Evolutionary conservation across 2,888 invertebrate species (phyloP).

Genomic region (Oligia strigilis): DNA sequence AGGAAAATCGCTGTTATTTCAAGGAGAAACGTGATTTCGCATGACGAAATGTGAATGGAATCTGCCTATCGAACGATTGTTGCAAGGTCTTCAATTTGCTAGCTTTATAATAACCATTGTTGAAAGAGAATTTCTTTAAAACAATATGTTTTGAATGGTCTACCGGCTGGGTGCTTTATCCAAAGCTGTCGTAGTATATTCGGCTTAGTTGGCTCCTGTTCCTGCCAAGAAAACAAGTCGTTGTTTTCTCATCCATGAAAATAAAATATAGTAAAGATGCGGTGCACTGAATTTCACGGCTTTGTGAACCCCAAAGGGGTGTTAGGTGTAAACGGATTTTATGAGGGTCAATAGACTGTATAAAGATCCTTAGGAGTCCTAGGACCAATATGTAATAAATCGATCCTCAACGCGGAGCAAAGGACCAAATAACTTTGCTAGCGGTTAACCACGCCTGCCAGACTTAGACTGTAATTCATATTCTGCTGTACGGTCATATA

Average conservation of each 20-base stretch:
- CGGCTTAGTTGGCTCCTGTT: conserved; percentile 25
- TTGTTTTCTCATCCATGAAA: conserved; percentile 50
- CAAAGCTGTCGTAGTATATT: conserved; percentile 35
- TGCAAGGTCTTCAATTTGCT: conserved; percentile 53
- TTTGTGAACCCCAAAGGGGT: conserved; percentile 18
- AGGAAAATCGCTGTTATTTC: conserved; percentile 55
- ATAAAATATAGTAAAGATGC: conserved; percentile 30
- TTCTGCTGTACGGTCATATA: conserved; percentile 14
- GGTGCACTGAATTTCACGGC: conserved; percentile 37
- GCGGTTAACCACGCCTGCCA: not conserved
- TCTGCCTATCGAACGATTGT: conserved; percentile 43
- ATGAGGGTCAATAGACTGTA: not conserved
- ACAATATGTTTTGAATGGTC: not conserved
- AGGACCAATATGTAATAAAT: conserved; percentile 9
- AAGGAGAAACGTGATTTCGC: conserved; percentile 60
- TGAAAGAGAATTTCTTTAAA: conserved; percentile 7
- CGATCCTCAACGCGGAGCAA: not conserved
- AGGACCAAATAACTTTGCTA: not conserved
- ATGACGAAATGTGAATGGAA: conserved; percentile 63
- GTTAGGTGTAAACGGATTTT: conserved; percentile 27
- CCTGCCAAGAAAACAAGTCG: conserved; percentile 9
- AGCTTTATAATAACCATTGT: conserved; percentile 30
- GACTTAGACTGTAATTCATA: conserved; percentile 10
- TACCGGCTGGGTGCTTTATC: conserved; percentile 14
- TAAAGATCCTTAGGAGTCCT: not conserved